Evolutionary conservation across 2,113 vertebrate genomes (phyloP).

Genomic region (Clarias magur): DNA sequence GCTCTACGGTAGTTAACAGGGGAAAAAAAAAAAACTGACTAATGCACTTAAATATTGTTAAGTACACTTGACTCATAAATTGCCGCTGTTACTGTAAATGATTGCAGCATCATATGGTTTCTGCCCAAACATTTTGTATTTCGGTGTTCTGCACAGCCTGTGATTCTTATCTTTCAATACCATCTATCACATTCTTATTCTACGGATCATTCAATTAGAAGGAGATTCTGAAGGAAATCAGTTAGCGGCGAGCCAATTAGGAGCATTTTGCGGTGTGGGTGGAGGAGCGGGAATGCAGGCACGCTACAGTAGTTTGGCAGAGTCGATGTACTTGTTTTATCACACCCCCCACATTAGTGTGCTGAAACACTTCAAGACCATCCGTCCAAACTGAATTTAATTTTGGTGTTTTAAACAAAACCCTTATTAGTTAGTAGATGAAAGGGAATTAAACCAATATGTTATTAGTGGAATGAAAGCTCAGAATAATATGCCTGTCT

Average conservation of each 20-base stretch:
- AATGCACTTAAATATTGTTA: background rate
- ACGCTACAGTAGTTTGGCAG: background rate
- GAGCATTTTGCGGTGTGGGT: conserved; percentile 47
- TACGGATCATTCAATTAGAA: conserved; percentile 41
- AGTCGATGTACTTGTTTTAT: conserved; percentile 48
- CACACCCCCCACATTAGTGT: conserved; percentile 63
- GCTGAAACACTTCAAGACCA: conserved; percentile 46
- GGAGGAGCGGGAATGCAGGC: conserved; percentile 61
- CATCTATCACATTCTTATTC: conserved; percentile 23
- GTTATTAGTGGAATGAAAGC: conserved; percentile 75
- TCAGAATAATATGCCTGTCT: conserved; percentile 65
- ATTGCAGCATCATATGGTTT: background rate
- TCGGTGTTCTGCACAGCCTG: background rate
- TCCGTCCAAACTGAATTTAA: background rate
- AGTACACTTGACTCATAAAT: background rate
- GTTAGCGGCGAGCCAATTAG: conserved; percentile 55
- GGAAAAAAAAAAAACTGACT: background rate
- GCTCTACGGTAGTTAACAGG: no score
- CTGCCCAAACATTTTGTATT: background rate
- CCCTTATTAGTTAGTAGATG: conserved; percentile 76
- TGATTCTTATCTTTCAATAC: no score
- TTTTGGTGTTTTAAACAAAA: conserved; percentile 68
- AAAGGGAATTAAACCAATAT: conserved; percentile 78
- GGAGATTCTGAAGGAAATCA: conserved; percentile 42
- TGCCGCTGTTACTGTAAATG: no score